Base-by-base conservation (phyloP, 2,888 invertebrate genomes). In the Megamerina dolium region DNA sequence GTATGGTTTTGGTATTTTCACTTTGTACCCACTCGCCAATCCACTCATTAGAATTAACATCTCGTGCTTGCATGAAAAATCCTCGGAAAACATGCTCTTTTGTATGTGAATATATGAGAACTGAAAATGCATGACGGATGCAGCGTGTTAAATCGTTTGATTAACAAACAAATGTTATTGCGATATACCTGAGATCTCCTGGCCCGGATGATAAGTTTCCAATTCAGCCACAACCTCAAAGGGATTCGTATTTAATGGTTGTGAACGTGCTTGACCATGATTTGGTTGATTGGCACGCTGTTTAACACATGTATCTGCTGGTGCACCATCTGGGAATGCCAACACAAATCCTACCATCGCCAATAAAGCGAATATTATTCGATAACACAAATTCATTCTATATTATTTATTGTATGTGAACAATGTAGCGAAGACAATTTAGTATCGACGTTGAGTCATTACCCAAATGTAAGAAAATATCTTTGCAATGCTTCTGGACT, bases 31-130 rank as follows among this genome's bases (percentile, higher is more conserved):
- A 87, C 30, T 77, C 73, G 3, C 87, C 87, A 35, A 87, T 74
- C 87, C 87, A 88, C 49, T 81, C 76, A 60, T 86, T 77, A 1
- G 80, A 78, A 46, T 79, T 75, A 9, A 75, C 78, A 55, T 87
- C 86, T 30, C 87, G 79, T 1, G 85, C 87, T 73, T 88, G 88
- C 34, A 88, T 72, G 69, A 88, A 85, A 75, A 87, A 88, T n/a
- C 88, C 87, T 57, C 85, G 83, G 73, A 88, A 87, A 2, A 80
- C 70, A 10, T 70, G 63, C 1, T 58, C 56, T 45, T 50, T 47
- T 5, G 40, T 34, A 27, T 53, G 54, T 2, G 64, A 57, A 50
- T 67, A 68, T 35, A 68, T 64, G 13, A 64, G 56, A 51, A 68
- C 68, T 46, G 48, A 4, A 29, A 43, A 36, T 14, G 12, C 9